Evolutionary conservation across 1,140 invertebrate species (phyloP), one percentile per base, ranked within the genome.

Genomic region (Luehdorfia chinensis): DNA sequence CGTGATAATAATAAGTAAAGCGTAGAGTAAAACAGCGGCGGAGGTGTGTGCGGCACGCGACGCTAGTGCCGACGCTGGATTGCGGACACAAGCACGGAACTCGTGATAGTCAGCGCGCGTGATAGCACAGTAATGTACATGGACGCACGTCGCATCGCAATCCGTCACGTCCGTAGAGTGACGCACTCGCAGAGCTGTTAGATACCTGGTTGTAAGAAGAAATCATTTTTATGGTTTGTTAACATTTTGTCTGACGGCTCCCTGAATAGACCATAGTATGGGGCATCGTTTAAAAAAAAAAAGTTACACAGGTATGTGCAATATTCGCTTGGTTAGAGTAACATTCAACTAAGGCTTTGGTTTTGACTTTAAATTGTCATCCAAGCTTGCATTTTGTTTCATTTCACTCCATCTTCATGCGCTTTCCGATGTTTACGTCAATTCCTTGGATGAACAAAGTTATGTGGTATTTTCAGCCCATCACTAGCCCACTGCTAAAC

Each of bases 51-150:
- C 58, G 7, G 83, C 75, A 27, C 73, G 79, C 11, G 90, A 90
- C 25, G 91, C 90, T 14, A 94, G 74, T 19, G 92, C 92, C 59
- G 90, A 91, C 13, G 93, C 92, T 23, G 93, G 92, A 15, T 92
- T 91, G 51, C 93, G 91, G 43, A 94, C 88, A 72, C 94, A 95
- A 31, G 90, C 79, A 43, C 88, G 90, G 78, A 93, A 95, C 58
- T 93, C 91, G 18, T 90, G 86, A 66, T 91, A 93, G 77, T 95
- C 93, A 5, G 95, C 86, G 4, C 94, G 87, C 0, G 93, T 95
- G 44, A 96, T 94, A 9, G 94, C 93, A 75, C 95, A 97, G 75
- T 92, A 94, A 78, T 96, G 95, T 18, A 91, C 90, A 51, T 92
- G 89, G 14, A 90, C 90, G 73, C 95, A 96, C 9, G 89, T 88